Percentiles rank a stretch among this genome's conserved stretches.
Conservation (phyloP, 2,888 invertebrate genomes). For the Aricia artaxerxes region DNA sequence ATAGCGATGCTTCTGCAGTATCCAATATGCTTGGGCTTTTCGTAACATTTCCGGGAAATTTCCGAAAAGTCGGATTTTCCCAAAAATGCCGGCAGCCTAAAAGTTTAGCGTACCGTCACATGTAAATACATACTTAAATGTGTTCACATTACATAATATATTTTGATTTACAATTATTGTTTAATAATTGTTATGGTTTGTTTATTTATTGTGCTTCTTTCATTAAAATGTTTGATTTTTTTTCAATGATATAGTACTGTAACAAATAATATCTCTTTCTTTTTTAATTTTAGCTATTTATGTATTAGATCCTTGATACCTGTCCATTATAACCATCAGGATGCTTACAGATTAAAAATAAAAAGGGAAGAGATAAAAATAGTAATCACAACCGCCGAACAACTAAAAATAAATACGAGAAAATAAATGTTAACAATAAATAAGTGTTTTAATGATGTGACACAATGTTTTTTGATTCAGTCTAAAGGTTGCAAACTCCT, state of each 20-base stretch:
- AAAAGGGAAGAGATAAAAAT: neutral
- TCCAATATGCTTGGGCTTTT: neutral
- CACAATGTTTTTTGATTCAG: neutral
- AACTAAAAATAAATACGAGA: neutral
- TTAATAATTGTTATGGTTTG: slow-evolving; percentile 23
- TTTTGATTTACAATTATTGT: slow-evolving; percentile 24
- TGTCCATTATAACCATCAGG: neutral
- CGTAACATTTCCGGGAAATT: neutral
- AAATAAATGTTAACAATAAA: neutral
- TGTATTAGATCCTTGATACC: neutral
- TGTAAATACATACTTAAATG: slow-evolving; percentile 30
- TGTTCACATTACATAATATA: slow-evolving; percentile 29
- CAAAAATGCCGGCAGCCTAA: neutral
- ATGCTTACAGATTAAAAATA: neutral
- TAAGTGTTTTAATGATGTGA: neutral
- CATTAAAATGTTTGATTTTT: neutral
- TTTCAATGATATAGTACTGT: neutral
- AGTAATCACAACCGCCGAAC: neutral
- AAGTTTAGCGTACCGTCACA: neutral
- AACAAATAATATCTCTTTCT: neutral
- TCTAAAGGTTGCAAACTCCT: neutral
- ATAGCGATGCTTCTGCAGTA: slow-evolving; percentile 11
- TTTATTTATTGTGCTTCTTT: slow-evolving; percentile 27
- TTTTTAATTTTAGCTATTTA: neutral
- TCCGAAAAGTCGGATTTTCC: neutral